Conservation (phyloP, 1,140 invertebrate genomes). For the Penaeus indicus region DNA sequence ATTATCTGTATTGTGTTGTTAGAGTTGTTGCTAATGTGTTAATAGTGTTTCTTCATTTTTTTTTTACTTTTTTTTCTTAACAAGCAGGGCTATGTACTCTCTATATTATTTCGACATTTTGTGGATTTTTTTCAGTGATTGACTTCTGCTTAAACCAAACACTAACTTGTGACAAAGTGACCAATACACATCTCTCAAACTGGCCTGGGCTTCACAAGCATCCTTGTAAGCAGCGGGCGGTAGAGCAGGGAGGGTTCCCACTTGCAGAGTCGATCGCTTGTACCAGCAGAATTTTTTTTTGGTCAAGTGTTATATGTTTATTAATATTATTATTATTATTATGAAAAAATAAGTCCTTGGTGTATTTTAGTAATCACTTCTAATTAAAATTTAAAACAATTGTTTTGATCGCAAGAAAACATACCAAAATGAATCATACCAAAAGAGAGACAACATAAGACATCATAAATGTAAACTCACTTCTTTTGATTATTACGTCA, state of each 20-base stretch:
- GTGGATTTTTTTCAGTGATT: constrained; percentile 78
- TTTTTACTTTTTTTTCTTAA: background rate
- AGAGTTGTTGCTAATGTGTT: background rate
- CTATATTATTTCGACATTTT: constrained; percentile 68
- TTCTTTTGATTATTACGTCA: too few relatives aligned
- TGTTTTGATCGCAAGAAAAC: too few relatives aligned
- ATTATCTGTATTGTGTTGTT: background rate
- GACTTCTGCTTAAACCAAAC: constrained; percentile 96
- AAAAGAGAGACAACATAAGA: background rate
- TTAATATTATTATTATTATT: background rate
- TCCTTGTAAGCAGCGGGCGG: constrained; percentile 94
- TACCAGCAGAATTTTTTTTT: constrained; percentile 82
- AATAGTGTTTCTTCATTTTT: background rate
- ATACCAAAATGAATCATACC: too few relatives aligned
- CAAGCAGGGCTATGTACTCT: background rate
- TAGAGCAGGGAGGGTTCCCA: constrained; percentile 86
- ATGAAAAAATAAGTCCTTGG: background rate
- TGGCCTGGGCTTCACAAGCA: constrained; percentile 90
- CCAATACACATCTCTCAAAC: constrained; percentile 85
- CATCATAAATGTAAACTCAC: too few relatives aligned
- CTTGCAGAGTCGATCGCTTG: constrained; percentile 90
- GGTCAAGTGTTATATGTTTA: constrained; percentile 23
- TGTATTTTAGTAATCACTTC: background rate
- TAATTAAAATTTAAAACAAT: too few relatives aligned
- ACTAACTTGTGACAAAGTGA: constrained; percentile 79